A percentile compares a stretch with the other conserved stretches of the same genome.
Evolutionary conservation across 2,888 invertebrate genomes (phyloP).

Genomic region (Pammene aurita): DNA sequence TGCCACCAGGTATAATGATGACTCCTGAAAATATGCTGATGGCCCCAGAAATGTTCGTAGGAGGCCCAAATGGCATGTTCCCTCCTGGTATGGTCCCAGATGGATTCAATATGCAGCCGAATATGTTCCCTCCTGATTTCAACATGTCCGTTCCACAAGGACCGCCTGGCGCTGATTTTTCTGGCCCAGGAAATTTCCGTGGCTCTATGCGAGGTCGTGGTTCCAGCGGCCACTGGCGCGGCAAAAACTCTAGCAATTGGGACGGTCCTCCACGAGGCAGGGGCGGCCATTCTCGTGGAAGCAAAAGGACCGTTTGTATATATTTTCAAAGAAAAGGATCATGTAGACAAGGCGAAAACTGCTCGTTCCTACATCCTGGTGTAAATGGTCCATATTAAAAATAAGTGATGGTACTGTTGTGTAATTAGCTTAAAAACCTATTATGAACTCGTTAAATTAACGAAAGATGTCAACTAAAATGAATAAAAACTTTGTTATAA

Average conservation of each 20-base stretch:
- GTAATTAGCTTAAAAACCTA: conserved; percentile 1
- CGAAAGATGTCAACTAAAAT: conserved; percentile 4
- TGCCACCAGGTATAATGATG: conserved; percentile 74
- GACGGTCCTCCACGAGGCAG: conserved; percentile 77
- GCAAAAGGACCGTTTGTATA: conserved; percentile 86
- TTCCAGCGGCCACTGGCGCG: conserved; percentile 77
- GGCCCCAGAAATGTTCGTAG: conserved; percentile 71
- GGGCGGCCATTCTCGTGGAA: conserved; percentile 79
- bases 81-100: conserved; percentile 63
- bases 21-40: conserved; percentile 79
- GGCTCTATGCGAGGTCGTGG: conserved; percentile 83
- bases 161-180: conserved; percentile 44
- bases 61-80: conserved; percentile 65
- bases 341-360: conserved; percentile 91
- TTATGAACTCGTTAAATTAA: conserved; percentile 7
- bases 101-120: conserved; percentile 74
- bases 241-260: conserved; percentile 76
- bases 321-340: conserved; percentile 91
- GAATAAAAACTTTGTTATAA: conserved; percentile 2
- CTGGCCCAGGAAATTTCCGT: conserved; percentile 75
- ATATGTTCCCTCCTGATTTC: conserved; percentile 79
- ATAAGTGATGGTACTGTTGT: conserved; percentile 6
- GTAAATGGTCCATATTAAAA: conserved; percentile 82
- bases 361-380: conserved; percentile 92
- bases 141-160: conserved; percentile 74